Percentiles rank a stretch among this genome's conserved stretches.
Evolutionary conservation across 2,888 invertebrate species (phyloP).

Genomic region (Patella pellucida): DNA sequence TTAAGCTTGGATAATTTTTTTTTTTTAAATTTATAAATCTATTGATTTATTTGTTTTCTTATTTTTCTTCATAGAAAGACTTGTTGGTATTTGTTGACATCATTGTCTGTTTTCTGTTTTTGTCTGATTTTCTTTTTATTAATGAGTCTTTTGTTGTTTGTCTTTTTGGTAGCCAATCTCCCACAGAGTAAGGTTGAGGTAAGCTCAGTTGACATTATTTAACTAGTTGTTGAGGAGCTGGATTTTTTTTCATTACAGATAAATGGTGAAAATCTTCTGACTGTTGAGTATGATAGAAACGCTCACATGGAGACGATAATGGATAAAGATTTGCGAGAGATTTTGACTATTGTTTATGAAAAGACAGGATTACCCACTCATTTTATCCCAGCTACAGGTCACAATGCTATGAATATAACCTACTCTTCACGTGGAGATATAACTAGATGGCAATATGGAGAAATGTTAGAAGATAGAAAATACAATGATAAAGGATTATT

Average conservation of each 20-base stretch:
- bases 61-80: no score
- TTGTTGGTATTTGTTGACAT: no score
- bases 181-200: no score
- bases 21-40: no score
- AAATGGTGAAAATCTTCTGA: constrained; percentile 91
- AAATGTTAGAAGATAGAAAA: constrained; percentile 86
- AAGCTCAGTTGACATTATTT: no score
- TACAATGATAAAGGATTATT: constrained; percentile 88
- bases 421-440: constrained; percentile 90
- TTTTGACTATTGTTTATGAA: constrained; percentile 90
- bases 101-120: no score
- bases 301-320: constrained; percentile 91
- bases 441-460: constrained; percentile 93
- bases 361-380: constrained; percentile 87
- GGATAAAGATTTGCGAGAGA: constrained; percentile 84
- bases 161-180: no score
- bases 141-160: no score
- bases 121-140: no score
- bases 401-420: constrained; percentile 80
- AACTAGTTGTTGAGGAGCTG: no score
- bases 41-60: no score
- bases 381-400: constrained; percentile 57
- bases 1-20: no score
- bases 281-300: constrained; percentile 92
- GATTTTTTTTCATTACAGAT: constrained; percentile 75